Conservation (phyloP, 2,797 vertebrate species). For the Protosalanx chinensis region DNA sequence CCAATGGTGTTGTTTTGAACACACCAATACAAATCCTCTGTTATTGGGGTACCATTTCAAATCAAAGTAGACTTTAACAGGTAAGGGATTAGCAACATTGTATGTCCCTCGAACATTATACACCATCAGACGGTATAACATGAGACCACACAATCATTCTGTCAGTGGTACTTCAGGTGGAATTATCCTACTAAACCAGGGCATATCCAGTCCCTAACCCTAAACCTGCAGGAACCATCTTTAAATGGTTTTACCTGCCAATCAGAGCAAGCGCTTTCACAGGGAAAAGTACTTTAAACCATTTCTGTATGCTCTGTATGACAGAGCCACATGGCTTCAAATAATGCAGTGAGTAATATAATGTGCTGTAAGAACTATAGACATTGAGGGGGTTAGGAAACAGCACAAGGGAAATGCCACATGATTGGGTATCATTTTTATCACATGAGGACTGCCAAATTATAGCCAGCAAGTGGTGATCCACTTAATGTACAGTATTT, state of each 20-base stretch:
- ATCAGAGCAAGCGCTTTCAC: constrained; percentile 52
- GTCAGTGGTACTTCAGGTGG: constrained; percentile 30
- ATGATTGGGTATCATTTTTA: constrained; percentile 61
- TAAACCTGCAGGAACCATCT: constrained; percentile 55
- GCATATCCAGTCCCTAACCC: constrained; percentile 52
- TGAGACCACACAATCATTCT: not conserved
- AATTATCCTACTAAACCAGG: constrained; percentile 61
- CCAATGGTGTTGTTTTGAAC: too few relatives aligned
- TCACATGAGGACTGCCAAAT: constrained; percentile 52
- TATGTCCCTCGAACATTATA: not conserved
- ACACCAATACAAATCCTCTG: too few relatives aligned
- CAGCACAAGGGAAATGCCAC: constrained; percentile 48
- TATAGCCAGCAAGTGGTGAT: constrained; percentile 41
- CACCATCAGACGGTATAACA: not conserved
- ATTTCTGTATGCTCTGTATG: constrained; percentile 18
- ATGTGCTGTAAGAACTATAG: constrained; percentile 49
- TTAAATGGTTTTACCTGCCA: constrained; percentile 66
- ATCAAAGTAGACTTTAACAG: too few relatives aligned
- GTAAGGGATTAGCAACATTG: not conserved
- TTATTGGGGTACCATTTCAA: too few relatives aligned
- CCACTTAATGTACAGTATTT: constrained; percentile 48
- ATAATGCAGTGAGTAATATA: constrained; percentile 39
- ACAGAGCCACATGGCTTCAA: constrained; percentile 51
- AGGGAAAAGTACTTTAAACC: constrained; percentile 65
- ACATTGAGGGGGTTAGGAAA: constrained; percentile 56